Conservation (phyloP, 2,888 invertebrate species). For the Tetramorium bicarinatum region DNA sequence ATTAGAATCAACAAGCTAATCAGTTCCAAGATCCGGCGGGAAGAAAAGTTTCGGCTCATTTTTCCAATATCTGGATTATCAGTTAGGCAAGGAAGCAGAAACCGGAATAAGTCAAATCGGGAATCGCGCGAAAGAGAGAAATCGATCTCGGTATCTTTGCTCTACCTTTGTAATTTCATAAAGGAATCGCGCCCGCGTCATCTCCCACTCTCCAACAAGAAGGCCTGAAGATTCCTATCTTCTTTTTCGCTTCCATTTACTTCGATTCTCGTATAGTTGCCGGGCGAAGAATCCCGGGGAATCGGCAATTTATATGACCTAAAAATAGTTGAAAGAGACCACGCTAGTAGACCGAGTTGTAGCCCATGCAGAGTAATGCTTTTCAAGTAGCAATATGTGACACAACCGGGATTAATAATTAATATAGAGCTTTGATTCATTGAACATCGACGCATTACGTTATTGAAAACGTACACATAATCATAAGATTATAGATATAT, state of each 20-base stretch:
- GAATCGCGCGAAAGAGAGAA: constrained; percentile 21
- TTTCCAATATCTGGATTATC: constrained; percentile 39
- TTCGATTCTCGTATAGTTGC: constrained; percentile 51
- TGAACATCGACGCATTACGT: constrained; percentile 29
- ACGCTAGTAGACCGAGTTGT: background rate
- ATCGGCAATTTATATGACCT: constrained; percentile 22
- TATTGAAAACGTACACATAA: constrained; percentile 10
- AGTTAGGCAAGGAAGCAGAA: constrained; percentile 21
- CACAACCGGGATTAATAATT: constrained; percentile 50
- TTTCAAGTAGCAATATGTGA: constrained; percentile 31
- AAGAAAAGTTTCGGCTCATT: constrained; percentile 11
- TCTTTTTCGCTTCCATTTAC: constrained; percentile 51
- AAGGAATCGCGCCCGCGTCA: constrained; percentile 31
- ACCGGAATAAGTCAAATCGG: background rate
- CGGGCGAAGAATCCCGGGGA: constrained; percentile 1
- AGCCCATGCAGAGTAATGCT: constrained; percentile 12
- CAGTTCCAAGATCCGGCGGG: background rate
- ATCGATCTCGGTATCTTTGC: constrained; percentile 47
- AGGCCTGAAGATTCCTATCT: constrained; percentile 48
- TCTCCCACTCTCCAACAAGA: background rate
- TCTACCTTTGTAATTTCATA: constrained; percentile 64
- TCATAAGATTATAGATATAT: background rate
- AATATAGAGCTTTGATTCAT: constrained; percentile 52
- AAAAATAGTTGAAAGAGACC: constrained; percentile 61
- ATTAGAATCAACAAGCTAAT: constrained; percentile 28